Conservation (phyloP, 2,797 vertebrate species). For the Tapera naevia region DNA sequence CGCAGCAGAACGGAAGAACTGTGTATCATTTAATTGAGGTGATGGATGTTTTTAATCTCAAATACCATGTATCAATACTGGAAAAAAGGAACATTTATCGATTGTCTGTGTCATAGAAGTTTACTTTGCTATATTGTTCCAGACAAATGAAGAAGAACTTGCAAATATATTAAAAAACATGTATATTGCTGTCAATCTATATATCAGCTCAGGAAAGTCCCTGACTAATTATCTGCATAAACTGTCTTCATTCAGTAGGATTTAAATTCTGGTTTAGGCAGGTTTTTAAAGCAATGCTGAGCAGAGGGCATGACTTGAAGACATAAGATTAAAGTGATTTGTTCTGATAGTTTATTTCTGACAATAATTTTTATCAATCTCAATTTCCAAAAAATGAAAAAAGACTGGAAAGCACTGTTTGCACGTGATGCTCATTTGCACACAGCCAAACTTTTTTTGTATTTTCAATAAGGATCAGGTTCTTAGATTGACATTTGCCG, state of each 20-base stretch:
- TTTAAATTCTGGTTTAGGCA: not conserved
- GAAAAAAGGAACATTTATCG: not conserved
- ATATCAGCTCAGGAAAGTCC: not conserved
- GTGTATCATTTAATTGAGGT: not conserved
- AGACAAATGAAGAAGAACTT: not conserved
- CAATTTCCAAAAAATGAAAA: not conserved
- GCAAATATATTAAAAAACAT: not conserved
- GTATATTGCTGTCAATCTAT: not conserved
- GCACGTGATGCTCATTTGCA: accelerated
- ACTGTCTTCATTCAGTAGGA: not conserved
- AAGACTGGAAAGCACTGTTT: not conserved
- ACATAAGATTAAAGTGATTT: not conserved
- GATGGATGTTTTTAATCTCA: not conserved
- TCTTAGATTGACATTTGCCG: not conserved
- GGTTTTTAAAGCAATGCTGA: not conserved
- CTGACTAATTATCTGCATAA: not conserved
- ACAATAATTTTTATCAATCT: not conserved
- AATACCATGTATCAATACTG: not conserved
- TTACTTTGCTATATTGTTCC: not conserved
- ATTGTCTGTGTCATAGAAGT: not conserved
- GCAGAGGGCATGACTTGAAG: not conserved
- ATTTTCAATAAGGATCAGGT: not conserved
- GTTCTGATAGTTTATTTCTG: constrained; percentile 7
- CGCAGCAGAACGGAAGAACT: not conserved
- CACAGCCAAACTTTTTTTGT: not conserved